phyloP scores from a whole-genome alignment of 2,888 invertebrate species.

The Bursaphelenchus okinawaensis region DNA sequence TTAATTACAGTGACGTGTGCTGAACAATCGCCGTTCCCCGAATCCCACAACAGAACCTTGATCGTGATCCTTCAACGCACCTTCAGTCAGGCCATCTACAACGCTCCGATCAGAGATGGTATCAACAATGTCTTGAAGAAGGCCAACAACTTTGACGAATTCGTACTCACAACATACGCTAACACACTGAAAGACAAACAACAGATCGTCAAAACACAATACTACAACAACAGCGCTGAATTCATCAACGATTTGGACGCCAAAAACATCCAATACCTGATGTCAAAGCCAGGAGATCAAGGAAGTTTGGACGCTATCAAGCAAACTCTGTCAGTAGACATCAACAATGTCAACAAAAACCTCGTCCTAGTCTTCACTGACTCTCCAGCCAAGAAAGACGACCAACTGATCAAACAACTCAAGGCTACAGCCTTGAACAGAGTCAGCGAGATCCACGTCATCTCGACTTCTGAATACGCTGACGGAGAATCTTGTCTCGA shows the following conservation, averaged over 20 bases:
- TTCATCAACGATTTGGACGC: neutral
- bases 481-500: neutral
- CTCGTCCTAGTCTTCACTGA: neutral
- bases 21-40: neutral
- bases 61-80: neutral
- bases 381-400: neutral
- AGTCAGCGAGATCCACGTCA: neutral
- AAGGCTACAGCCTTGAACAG: neutral
- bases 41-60: neutral
- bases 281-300: conserved; percentile 4
- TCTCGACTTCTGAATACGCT: neutral
- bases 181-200: neutral
- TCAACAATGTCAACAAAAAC: neutral
- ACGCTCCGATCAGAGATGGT: neutral
- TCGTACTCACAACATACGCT: conserved; percentile 9
- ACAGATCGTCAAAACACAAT: neutral
- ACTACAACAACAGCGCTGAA: conserved; percentile 2
- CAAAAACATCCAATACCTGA: conserved; percentile 4
- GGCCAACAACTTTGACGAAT: conserved; percentile 8
- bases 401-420: neutral
- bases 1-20: neutral
- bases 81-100: conserved; percentile 1
- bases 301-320: neutral
- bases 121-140: neutral
- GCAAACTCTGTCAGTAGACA: neutral